Evolutionary conservation across 2,888 invertebrate species (phyloP), one percentile per base, ranked within the genome.

Genomic region (Eledone cirrhosa): DNA sequence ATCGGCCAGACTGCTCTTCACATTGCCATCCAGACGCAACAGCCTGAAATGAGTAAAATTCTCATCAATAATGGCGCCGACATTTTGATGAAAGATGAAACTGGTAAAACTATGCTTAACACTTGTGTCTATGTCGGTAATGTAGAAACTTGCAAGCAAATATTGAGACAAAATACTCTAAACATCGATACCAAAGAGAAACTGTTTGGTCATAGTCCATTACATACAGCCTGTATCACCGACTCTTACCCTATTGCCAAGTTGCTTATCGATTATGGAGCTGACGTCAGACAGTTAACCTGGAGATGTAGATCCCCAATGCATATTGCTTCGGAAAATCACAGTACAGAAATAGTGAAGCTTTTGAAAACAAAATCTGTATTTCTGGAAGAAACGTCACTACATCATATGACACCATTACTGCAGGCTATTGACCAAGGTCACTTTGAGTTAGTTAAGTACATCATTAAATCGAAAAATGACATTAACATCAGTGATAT

Each of bases 191-290:
- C 83, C 48, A 86, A 85, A 63, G 86, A 86, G 74, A 81, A 75
- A n/a, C 79, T 85, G 27, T 85, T 88, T 84, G 88, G 88, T 29
- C 80, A 87, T 59, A 87, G 87, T 7, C 87, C 88, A 1, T 79
- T 88, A 22, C 86, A 86, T 77, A 78, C 87, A 48, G 86, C 88
- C 16, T 88, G 88, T 83, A 82, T 82, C 24, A 82, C 82, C 67
- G 85, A 83, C 72, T 81, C 81, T 77, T 78, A 82, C 29, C 82
- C 82, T 27, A 81, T 87, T 79, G 86, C 84, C 14, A 81, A 80
- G 77, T 80, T 86, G 75, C 83, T 88, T 48, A 79, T 87, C 14
- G 81, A 84, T 59, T 79, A 85, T 72, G 85, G 84, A 53, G 86
- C 85, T 31, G 80, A 84, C 24, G 81, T 87, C 7, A 87, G 86